These are phyloP conservation scores for Alectoris magna DNA, from an alignment of 2,797 vertebrate genomes.

Conservation along the genomic window DNA sequence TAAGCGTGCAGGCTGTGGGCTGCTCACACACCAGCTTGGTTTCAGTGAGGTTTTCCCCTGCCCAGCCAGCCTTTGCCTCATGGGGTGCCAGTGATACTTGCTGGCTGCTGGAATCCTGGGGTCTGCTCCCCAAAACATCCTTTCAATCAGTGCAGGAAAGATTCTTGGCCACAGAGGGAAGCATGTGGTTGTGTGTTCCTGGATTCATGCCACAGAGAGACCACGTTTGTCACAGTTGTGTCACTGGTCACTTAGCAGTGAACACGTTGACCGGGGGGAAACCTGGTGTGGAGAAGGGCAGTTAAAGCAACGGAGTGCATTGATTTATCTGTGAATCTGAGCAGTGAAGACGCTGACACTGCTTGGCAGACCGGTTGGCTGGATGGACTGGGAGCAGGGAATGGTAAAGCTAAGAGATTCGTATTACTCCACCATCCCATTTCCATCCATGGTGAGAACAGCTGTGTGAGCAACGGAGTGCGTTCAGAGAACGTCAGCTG, in stretches of 20 bases:
- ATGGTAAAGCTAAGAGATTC: not conserved
- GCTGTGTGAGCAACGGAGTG: not conserved
- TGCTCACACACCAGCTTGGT: not conserved
- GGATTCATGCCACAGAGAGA: not conserved
- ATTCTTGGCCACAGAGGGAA: not conserved
- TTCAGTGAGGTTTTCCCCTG: not conserved
- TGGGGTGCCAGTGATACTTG: rapidly evolving
- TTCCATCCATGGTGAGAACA: not conserved
- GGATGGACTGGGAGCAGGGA: not conserved
- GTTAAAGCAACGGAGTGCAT: not conserved
- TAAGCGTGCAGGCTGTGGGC: not conserved
- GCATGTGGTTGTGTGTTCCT: not conserved
- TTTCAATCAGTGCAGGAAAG: not conserved
- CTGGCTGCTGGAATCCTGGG: not conserved
- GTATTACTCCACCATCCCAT: rapidly evolving
- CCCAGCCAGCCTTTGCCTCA: not conserved
- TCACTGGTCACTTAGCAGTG: not conserved
- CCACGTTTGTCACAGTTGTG: not conserved
- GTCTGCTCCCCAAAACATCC: rapidly evolving
- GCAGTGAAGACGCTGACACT: not conserved
- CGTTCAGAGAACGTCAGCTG: not conserved
- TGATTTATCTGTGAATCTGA: not conserved
- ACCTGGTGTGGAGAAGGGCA: rapidly evolving
- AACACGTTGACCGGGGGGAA: rapidly evolving
- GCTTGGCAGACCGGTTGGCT: not conserved